Evolutionary conservation across 2,797 vertebrate species (phyloP).

Genomic region (Eutrigla gurnardus): DNA sequence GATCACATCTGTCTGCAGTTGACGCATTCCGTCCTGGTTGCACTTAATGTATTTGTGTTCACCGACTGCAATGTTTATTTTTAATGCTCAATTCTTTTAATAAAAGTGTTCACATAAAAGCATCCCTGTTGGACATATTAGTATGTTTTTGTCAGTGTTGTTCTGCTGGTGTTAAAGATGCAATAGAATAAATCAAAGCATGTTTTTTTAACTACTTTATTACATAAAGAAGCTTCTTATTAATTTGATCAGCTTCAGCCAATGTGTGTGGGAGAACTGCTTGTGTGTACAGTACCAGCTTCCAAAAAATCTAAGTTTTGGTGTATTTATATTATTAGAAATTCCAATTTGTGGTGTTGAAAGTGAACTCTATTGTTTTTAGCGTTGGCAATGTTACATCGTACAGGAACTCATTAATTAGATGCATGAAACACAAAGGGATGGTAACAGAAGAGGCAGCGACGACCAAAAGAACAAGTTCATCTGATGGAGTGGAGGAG

Average conservation of each 20-base stretch:
- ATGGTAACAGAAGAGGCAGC: neutral
- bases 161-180: neutral
- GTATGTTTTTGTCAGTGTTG: neutral
- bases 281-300: slow-evolving; percentile 5
- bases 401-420: neutral
- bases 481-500: neutral
- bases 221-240: neutral
- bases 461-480: slow-evolving; percentile 19
- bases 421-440: neutral
- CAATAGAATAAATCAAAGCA: neutral
- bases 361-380: neutral
- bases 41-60: neutral
- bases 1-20: slow-evolving; percentile 10
- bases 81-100: neutral
- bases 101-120: too few relatives aligned
- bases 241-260: slow-evolving; percentile 4
- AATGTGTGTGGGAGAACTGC: slow-evolving; percentile 32
- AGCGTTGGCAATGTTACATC: neutral
- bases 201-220: neutral
- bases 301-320: slow-evolving; percentile 13
- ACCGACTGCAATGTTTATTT: neutral
- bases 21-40: neutral
- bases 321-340: slow-evolving; percentile 12
- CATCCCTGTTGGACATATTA: neutral
- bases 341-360: neutral